Percentiles rank a stretch among this genome's conserved stretches.
phyloP scores from a whole-genome alignment of 2,888 invertebrate species.

The Sesamia inferens region DNA sequence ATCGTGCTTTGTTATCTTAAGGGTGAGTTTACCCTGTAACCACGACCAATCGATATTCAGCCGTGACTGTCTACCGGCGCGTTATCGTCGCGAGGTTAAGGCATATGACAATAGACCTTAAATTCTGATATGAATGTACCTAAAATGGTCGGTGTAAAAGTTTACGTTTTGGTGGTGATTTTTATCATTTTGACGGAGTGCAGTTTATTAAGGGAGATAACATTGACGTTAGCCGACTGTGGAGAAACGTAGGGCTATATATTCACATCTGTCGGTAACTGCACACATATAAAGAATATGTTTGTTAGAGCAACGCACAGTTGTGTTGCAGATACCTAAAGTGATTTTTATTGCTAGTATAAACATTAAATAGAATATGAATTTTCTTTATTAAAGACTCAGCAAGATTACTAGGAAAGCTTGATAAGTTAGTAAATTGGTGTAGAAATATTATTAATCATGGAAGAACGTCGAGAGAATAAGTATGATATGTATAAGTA shows the following conservation, averaged over 20 bases:
- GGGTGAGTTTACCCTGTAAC: slow-evolving; percentile 62
- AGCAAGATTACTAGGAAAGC: too few species aligned
- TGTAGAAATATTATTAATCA: background rate
- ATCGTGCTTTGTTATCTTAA: slow-evolving; percentile 69
- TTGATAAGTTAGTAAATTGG: too few species aligned
- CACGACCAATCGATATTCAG: slow-evolving; percentile 75
- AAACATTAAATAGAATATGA: background rate
- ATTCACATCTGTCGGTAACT: background rate
- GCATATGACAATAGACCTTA: slow-evolving; percentile 67
- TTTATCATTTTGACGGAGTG: slow-evolving; percentile 52
- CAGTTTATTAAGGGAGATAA: slow-evolving; percentile 29
- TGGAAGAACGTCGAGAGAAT: background rate
- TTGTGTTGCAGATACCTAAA: background rate
- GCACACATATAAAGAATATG: too few species aligned
- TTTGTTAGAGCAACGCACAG: background rate
- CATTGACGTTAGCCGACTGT: slow-evolving; percentile 13
- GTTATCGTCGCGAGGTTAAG: slow-evolving; percentile 64
- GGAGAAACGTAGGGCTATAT: slow-evolving; percentile 2
- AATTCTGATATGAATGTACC: slow-evolving; percentile 58
- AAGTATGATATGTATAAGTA: too few species aligned
- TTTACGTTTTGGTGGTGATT: slow-evolving; percentile 46
- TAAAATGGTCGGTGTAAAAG: slow-evolving; percentile 55
- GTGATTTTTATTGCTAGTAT: background rate
- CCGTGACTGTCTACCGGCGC: slow-evolving; percentile 46
- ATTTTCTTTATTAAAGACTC: too few species aligned